A percentile compares a stretch with the other conserved stretches of the same genome.
Evolutionary conservation across 64 coral and sea anemone species (phyloP).

Genomic region (Hydrozoanthus tunicans): DNA sequence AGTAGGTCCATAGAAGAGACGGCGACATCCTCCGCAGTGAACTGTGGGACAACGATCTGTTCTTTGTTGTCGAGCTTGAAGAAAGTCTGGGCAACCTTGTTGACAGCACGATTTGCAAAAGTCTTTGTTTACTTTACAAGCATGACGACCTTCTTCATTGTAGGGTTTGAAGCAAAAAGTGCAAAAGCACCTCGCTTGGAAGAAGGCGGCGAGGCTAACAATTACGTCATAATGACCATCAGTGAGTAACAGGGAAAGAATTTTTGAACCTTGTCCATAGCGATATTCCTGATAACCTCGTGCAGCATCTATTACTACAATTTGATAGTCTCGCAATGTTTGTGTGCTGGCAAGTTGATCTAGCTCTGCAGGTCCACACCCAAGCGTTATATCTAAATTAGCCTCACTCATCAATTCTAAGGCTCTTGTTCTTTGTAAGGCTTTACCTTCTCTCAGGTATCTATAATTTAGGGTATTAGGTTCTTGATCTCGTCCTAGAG

Average conservation of each 20-base stretch:
- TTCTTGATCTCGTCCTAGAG: no score
- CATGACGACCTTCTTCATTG: no score
- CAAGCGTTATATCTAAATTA: conserved; percentile 17
- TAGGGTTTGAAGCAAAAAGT: no score
- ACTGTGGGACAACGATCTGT: neutral
- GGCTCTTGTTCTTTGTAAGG: conserved; percentile 10
- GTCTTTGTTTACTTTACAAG: no score
- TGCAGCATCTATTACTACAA: conserved; percentile 34
- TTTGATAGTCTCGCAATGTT: conserved; percentile 31
- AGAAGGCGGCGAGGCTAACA: no score
- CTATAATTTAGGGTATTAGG: no score
- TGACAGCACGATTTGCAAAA: no score
- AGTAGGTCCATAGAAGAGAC: neutral
- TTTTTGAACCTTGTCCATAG: conserved; percentile 38
- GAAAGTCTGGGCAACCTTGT: neutral
- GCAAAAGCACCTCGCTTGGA: no score
- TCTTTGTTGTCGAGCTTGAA: neutral
- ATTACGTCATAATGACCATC: conserved; percentile 21
- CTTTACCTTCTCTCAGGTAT: neutral
- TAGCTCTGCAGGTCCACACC: conserved; percentile 30
- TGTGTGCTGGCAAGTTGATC: conserved; percentile 5
- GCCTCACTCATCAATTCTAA: conserved; percentile 38
- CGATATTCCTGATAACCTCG: conserved; percentile 29
- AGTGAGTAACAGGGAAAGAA: conserved; percentile 27
- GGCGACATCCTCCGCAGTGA: neutral